Conservation (phyloP, 2,888 invertebrate species). For the Nasonia oneida region DNA sequence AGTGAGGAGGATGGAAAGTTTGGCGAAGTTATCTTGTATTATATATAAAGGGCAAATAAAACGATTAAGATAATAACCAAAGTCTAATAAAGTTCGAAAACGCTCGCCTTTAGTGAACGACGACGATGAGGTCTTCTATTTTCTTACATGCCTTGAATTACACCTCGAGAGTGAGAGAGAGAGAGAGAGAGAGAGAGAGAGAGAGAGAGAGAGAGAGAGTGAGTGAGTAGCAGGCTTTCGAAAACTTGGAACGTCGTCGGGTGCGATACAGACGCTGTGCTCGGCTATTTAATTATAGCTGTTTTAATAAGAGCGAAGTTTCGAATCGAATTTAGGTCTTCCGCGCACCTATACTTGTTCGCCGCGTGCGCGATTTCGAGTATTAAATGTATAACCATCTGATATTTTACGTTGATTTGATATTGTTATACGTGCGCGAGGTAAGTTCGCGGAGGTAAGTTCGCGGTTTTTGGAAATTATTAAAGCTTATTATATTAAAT, state of each 20-base stretch:
- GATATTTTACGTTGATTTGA: neutral
- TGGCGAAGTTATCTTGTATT: neutral
- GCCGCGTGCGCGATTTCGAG: neutral
- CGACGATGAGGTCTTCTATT: conserved; percentile 5
- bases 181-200: too few species aligned
- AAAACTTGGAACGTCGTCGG: conserved; percentile 31
- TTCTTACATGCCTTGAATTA: conserved; percentile 44
- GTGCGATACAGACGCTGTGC: neutral
- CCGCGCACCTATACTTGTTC: conserved; percentile 1
- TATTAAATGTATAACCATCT: neutral
- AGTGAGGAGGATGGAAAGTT: conserved; percentile 4
- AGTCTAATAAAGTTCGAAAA: conserved; percentile 7
- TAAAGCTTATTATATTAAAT: neutral
- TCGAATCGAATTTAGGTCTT: conserved; percentile 26
- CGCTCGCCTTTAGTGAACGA: neutral
- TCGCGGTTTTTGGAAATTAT: neutral
- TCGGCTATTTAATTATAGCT: conserved; percentile 49
- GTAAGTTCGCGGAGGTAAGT: neutral
- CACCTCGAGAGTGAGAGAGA: neutral
- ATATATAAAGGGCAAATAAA: neutral
- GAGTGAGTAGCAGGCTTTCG: neutral
- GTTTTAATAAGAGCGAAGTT: conserved; percentile 49
- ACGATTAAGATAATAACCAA: neutral
- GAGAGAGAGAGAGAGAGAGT: neutral
- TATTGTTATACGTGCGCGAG: neutral